These are phyloP conservation scores for Drosophila quadrilineata DNA, from an alignment of 1,140 invertebrate species.

Conservation along the genomic window DNA sequence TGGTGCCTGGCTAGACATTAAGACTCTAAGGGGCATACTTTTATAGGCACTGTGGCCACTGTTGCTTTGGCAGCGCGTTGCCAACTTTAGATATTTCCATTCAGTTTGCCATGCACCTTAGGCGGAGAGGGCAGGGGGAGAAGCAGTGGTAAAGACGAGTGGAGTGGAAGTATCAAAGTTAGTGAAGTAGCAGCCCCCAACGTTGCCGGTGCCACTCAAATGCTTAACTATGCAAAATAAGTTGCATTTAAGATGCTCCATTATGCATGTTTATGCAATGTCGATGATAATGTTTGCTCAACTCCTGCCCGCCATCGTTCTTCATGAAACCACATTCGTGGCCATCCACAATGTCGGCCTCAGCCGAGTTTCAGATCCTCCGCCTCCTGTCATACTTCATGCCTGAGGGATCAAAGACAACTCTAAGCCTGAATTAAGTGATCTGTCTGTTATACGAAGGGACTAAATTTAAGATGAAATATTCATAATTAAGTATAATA, in stretches of 20 bases:
- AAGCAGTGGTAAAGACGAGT: constrained; percentile 54
- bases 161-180: constrained; percentile 78
- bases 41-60: constrained; percentile 55
- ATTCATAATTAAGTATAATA: too few relatives aligned
- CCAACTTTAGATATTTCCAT: constrained; percentile 77
- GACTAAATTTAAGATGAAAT: not conserved
- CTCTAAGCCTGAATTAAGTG: not conserved
- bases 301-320: not conserved
- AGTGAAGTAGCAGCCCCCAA: constrained; percentile 59
- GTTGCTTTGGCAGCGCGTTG: too few relatives aligned
- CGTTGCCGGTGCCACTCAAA: constrained; percentile 63
- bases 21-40: constrained; percentile 53
- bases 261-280: constrained; percentile 77
- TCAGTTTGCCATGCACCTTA: constrained; percentile 63
- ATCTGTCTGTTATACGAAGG: not conserved
- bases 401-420: constrained; percentile 47
- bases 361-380: too few relatives aligned
- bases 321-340: constrained; percentile 24
- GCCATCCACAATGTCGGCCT: constrained; percentile 33
- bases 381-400: too few relatives aligned
- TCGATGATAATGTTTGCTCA: constrained; percentile 62
- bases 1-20: constrained; percentile 25
- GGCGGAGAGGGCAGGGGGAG: constrained; percentile 4
- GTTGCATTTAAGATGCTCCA: constrained; percentile 79
- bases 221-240: constrained; percentile 80